A percentile compares a stretch with the other conserved stretches of the same genome.
Evolutionary conservation across 30 jellyfish, hydroid and myxozoan genomes (phyloP).

Genomic region (Aurelia aurita complex sp. Pacific): DNA sequence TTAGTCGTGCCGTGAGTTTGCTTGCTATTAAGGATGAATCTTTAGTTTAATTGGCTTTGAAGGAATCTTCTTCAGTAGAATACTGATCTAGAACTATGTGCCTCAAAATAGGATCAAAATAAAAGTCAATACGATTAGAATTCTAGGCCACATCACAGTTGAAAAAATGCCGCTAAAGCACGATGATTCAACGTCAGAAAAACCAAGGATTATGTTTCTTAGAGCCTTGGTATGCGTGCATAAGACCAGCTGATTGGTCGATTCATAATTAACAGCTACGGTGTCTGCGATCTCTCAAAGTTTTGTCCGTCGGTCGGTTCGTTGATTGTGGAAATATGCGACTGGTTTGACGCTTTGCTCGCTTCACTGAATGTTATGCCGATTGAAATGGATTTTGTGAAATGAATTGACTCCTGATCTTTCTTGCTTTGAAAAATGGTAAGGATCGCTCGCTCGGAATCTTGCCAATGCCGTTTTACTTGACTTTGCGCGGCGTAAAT

Average conservation of each 20-base stretch:
- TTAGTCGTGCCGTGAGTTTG: too few relatives aligned
- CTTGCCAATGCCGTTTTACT: too few relatives aligned
- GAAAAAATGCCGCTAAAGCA: too few relatives aligned
- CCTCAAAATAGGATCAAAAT: too few relatives aligned
- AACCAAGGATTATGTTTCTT: slow-evolving; percentile 34
- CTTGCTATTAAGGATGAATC: too few relatives aligned
- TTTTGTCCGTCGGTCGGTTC: slow-evolving; percentile 6
- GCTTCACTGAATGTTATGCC: background rate
- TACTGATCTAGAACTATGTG: too few relatives aligned
- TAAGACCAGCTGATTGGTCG: slow-evolving; percentile 58
- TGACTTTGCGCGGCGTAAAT: too few relatives aligned
- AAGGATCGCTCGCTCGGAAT: background rate
- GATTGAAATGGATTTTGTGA: background rate
- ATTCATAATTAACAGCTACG: slow-evolving; percentile 28
- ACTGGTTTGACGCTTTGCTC: slow-evolving; percentile 3
- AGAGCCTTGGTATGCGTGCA: slow-evolving; percentile 27
- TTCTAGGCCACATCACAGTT: too few relatives aligned
- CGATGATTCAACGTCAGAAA: background rate
- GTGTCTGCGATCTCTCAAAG: slow-evolving; percentile 45
- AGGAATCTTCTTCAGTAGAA: too few relatives aligned
- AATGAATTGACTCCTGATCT: background rate
- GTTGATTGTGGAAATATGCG: slow-evolving; percentile 25
- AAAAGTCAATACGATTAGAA: too few relatives aligned
- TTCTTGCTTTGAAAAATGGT: slow-evolving; percentile 14
- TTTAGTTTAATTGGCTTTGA: too few relatives aligned